These are phyloP conservation scores for Ophion ventricosus DNA, from an alignment of 2,888 invertebrate genomes.

Conservation along the genomic window DNA sequence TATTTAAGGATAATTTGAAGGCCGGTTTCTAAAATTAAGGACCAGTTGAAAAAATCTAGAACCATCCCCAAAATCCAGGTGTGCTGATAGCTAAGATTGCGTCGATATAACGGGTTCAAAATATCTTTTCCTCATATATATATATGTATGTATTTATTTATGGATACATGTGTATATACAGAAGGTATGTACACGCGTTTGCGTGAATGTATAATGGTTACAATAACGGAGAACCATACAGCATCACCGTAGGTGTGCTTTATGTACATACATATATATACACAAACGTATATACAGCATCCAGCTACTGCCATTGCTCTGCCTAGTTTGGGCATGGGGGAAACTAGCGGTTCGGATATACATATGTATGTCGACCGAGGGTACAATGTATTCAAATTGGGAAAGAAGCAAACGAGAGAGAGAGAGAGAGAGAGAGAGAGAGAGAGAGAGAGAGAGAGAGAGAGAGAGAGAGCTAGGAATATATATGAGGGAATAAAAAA, in stretches of 20 bases:
- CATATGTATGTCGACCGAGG: constrained; percentile 82
- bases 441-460: constrained; percentile 38
- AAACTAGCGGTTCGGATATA: constrained; percentile 81
- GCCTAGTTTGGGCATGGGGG: constrained; percentile 65
- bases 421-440: constrained; percentile 43
- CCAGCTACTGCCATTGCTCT: constrained; percentile 45
- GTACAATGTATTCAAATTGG: constrained; percentile 83
- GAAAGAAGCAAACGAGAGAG: constrained; percentile 68
- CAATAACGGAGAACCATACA: constrained; percentile 36
- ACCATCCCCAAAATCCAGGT: neutral
- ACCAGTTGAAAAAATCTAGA: neutral
- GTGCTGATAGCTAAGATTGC: neutral
- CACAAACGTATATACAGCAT: constrained; percentile 28
- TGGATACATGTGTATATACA: constrained; percentile 31
- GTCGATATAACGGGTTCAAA: neutral
- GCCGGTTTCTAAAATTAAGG: neutral
- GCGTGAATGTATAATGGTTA: constrained; percentile 52
- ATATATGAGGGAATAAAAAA: constrained; percentile 56
- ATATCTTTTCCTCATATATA: neutral
- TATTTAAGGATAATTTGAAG: neutral
- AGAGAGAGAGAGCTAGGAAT: constrained; percentile 42
- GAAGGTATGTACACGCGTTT: constrained; percentile 54
- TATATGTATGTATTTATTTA: constrained; percentile 28
- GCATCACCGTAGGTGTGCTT: constrained; percentile 58
- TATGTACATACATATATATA: constrained; percentile 2